These are phyloP conservation scores for Cyprinus carpio DNA, from an alignment of 2,113 vertebrate genomes.

Conservation along the genomic window DNA sequence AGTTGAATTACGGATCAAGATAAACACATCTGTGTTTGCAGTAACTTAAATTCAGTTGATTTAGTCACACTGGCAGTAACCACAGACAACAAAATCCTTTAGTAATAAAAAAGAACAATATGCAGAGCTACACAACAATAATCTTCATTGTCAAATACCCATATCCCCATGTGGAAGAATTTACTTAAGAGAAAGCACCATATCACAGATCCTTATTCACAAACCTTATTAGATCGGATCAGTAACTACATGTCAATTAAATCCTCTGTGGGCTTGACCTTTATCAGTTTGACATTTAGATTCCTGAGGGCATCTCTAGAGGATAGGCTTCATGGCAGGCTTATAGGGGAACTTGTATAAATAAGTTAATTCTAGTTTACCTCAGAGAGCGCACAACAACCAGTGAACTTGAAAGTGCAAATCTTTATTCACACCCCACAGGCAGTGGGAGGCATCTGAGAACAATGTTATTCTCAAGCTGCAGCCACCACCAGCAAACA, in stretches of 20 bases:
- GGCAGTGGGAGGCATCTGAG: slow-evolving; percentile 23
- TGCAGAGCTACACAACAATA: not conserved
- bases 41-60: not conserved
- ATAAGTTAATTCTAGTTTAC: slow-evolving; percentile 22
- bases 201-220: not conserved
- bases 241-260: slow-evolving; percentile 24
- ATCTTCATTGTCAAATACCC: not conserved
- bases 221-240: slow-evolving; percentile 4
- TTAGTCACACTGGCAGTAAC: not conserved
- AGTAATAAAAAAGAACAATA: not conserved
- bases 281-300: slow-evolving; percentile 33
- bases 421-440: slow-evolving; percentile 38
- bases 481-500: slow-evolving; percentile 36
- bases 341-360: not conserved
- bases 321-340: slow-evolving; percentile 14
- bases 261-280: slow-evolving; percentile 33
- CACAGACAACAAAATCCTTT: not conserved
- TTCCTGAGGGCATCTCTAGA: slow-evolving; percentile 20
- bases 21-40: not conserved
- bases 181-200: not conserved
- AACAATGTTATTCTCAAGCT: slow-evolving; percentile 28
- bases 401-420: slow-evolving; percentile 3
- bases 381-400: slow-evolving; percentile 10
- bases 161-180: not conserved
- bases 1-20: not conserved